Evolutionary conservation across 2,888 invertebrate genomes (phyloP).

Genomic region (Trypoxylon attenuatum): DNA sequence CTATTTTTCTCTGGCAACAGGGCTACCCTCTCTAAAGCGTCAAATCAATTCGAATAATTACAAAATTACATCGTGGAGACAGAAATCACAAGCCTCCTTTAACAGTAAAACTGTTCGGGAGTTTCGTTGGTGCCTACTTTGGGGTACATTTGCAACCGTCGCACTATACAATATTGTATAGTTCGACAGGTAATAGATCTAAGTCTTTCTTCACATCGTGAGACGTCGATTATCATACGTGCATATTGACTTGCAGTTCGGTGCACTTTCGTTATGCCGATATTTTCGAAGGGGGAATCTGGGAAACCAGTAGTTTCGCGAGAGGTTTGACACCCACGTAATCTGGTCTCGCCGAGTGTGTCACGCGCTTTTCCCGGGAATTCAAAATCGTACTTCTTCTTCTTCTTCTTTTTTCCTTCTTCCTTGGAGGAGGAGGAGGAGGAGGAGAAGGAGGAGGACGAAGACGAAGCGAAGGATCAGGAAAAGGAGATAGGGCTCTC

Average conservation of each 20-base stretch:
- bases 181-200: too few relatives aligned
- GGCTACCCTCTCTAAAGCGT: too few relatives aligned
- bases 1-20: too few relatives aligned
- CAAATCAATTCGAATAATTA: too few relatives aligned
- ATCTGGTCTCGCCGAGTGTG: not conserved
- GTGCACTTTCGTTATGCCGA: not conserved
- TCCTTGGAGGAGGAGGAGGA: constrained; percentile 25
- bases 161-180: too few relatives aligned
- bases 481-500: constrained; percentile 5
- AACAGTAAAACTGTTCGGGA: too few relatives aligned
- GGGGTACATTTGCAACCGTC: too few relatives aligned
- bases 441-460: not conserved
- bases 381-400: constrained; percentile 19
- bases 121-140: too few relatives aligned
- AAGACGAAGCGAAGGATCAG: constrained; percentile 5
- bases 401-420: constrained; percentile 25
- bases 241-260: constrained; percentile 30
- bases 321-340: not conserved
- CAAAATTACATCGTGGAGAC: too few relatives aligned
- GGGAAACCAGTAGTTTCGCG: not conserved
- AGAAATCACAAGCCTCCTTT: too few relatives aligned
- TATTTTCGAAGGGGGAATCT: not conserved
- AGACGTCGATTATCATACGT: too few relatives aligned
- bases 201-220: too few relatives aligned
- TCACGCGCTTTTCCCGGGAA: constrained; percentile 1